Percentiles rank a stretch among this genome's conserved stretches.
Evolutionary conservation across 2,888 invertebrate species (phyloP).

Genomic region (Heliconius cydno): DNA sequence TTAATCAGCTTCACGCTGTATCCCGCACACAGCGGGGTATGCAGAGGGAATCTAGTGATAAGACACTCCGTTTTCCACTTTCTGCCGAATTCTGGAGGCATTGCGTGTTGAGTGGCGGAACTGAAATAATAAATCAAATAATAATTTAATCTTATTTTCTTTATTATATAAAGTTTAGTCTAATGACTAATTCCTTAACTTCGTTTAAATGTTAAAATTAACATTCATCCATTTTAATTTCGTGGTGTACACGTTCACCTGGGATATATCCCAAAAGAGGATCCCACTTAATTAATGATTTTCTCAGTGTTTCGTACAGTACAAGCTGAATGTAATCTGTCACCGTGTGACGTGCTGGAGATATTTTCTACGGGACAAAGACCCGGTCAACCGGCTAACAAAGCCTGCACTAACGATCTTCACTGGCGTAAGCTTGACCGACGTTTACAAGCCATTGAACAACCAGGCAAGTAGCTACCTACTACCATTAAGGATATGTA

Average conservation of each 20-base stretch:
- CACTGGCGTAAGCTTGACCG: constrained; percentile 84
- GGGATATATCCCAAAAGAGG: neutral
- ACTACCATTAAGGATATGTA: neutral
- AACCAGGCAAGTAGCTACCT: constrained; percentile 79
- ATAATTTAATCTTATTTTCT: neutral
- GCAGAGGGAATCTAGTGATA: too few relatives aligned
- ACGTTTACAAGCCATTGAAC: constrained; percentile 86
- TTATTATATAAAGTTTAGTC: neutral
- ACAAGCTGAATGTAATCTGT: constrained; percentile 73
- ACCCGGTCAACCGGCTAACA: constrained; percentile 49
- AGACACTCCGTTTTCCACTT: too few relatives aligned
- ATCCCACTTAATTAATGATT: neutral
- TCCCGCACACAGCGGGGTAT: too few relatives aligned
- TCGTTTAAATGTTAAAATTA: neutral
- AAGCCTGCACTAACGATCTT: constrained; percentile 67
- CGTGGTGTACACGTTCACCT: neutral
- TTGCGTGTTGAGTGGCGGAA: too few relatives aligned
- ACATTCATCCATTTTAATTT: neutral
- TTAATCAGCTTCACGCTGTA: too few relatives aligned
- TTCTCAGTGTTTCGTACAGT: constrained; percentile 26
- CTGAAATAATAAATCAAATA: too few relatives aligned
- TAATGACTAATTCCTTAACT: neutral
- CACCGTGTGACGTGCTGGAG: constrained; percentile 81
- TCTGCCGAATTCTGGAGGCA: too few relatives aligned
- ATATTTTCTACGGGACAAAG: constrained; percentile 62